These are phyloP conservation scores for Ommatoiulus sabulosus DNA, from an alignment of 2,888 invertebrate genomes.

Conservation along the genomic window DNA sequence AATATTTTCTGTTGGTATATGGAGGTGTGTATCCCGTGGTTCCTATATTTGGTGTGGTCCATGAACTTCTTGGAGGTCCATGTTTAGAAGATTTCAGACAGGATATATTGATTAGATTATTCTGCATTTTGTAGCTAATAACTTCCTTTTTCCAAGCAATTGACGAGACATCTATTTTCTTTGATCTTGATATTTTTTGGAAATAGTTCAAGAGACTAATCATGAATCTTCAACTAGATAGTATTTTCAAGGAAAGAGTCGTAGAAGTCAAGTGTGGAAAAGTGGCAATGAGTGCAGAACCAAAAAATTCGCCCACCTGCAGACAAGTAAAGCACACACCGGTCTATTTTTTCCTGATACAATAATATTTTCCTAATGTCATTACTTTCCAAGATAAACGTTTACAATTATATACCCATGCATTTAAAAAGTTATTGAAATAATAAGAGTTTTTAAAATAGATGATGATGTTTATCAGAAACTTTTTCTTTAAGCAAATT, in stretches of 20 bases:
- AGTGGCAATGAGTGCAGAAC: neutral
- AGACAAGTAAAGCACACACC: no score
- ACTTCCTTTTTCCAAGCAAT: neutral
- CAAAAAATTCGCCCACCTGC: neutral
- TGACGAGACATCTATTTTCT: neutral
- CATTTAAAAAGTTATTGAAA: no score
- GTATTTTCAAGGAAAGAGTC: neutral
- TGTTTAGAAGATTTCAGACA: neutral
- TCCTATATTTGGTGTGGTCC: neutral
- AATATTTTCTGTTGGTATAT: neutral
- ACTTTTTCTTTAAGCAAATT: no score
- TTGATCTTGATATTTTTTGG: neutral
- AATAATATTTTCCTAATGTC: no score
- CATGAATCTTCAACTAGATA: neutral
- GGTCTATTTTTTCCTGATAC: no score
- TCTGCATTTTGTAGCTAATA: neutral
- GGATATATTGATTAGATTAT: neutral
- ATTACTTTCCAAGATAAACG: no score
- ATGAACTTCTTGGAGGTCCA: neutral
- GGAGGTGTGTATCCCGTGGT: no score
- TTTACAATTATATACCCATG: no score
- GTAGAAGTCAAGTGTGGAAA: neutral
- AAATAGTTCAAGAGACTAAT: neutral
- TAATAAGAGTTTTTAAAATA: no score
- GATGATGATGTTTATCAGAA: no score